Conservation (phyloP, 2,113 vertebrate species). For the Catharus bicknelli region DNA sequence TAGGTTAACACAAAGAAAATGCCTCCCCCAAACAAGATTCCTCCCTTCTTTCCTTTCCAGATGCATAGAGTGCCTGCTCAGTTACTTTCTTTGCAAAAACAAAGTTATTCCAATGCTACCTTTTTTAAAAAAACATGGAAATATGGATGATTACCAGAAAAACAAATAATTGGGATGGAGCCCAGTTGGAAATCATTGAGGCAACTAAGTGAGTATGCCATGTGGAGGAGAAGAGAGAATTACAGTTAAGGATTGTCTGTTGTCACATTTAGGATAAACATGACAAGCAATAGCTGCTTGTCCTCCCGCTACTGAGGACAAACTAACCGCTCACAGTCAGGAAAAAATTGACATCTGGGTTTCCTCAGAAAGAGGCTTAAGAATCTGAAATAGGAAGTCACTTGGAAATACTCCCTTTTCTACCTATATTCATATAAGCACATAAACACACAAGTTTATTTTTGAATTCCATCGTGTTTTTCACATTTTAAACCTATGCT, state of each 20-base stretch:
- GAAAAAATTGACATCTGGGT: background rate
- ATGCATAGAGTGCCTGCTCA: background rate
- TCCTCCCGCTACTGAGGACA: background rate
- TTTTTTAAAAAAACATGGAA: background rate
- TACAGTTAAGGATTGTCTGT: conserved; percentile 24
- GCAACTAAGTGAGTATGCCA: conserved; percentile 14
- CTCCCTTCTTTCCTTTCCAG: background rate
- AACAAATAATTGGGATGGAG: conserved; percentile 48
- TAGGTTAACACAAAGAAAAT: background rate
- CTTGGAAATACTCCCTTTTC: background rate
- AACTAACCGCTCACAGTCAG: background rate
- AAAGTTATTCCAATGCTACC: background rate
- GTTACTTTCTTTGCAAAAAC: conserved; percentile 39
- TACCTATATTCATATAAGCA: background rate
- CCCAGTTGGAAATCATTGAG: conserved; percentile 35
- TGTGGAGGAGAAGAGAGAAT: conserved; percentile 8
- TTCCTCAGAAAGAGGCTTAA: background rate
- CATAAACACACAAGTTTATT: background rate
- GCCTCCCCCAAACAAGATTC: background rate
- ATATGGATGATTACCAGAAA: conserved; percentile 57
- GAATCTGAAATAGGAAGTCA: background rate
- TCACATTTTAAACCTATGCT: background rate
- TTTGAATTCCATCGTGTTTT: background rate
- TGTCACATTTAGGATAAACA: conserved; percentile 49
- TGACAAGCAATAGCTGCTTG: conserved; percentile 36